phyloP scores from a whole-genome alignment of 2,888 invertebrate genomes.

The Hirudinaria manillensis region DNA sequence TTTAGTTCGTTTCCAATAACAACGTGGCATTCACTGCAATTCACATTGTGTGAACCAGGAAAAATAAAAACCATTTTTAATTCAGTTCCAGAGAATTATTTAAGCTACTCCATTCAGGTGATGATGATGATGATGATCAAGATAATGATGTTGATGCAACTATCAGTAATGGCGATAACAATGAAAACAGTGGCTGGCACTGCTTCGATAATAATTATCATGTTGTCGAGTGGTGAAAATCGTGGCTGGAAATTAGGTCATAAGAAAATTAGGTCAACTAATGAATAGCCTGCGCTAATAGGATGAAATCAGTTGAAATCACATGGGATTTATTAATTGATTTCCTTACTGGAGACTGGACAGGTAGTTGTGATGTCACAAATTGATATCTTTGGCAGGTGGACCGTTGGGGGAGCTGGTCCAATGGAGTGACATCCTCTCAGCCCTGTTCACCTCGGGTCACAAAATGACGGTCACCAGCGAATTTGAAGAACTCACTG shows the following conservation, averaged over 20 bases:
- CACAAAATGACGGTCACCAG: constrained; percentile 55
- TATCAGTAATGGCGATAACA: background rate
- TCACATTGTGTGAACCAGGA: no score
- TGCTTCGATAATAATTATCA: background rate
- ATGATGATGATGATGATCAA: background rate
- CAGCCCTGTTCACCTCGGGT: constrained; percentile 54
- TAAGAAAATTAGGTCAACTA: background rate
- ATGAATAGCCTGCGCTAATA: no score
- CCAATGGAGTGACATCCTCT: constrained; percentile 57
- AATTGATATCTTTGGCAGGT: constrained; percentile 43
- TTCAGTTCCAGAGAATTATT: no score
- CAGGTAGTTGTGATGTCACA: background rate
- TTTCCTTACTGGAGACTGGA: background rate
- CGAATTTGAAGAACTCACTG: constrained; percentile 51
- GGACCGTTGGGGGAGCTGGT: constrained; percentile 57
- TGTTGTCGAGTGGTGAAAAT: background rate
- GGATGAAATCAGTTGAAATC: background rate
- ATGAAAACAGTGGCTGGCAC: background rate
- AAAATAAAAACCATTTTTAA: no score
- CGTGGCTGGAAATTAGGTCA: background rate
- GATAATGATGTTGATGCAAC: background rate
- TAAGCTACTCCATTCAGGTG: no score
- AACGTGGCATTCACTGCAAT: no score
- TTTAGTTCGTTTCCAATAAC: no score
- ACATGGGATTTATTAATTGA: background rate